Evolutionary conservation across 2,113 vertebrate species (phyloP), one percentile per base, ranked within the genome.

Genomic region (Brevimyrus niger): DNA sequence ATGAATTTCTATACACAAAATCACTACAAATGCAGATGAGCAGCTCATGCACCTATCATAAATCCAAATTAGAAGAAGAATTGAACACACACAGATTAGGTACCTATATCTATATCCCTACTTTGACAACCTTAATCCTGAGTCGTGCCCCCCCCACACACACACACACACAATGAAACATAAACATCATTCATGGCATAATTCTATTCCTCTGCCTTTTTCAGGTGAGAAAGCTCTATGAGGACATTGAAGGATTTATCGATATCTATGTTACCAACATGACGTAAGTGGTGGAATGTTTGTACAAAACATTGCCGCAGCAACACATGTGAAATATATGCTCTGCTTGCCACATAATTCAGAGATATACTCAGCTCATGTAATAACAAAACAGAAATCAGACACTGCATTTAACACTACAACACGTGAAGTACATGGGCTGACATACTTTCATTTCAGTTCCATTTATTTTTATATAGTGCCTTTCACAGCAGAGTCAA

Each of bases 241-340:
- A 85, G 48, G 82, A 86, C 80, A 85, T 9, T 58, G 53, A 47
- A 19, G 88, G 88, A 46, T 89, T 89, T 85, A 46, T 58, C 46
- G 88, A 86, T 31, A 53, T 85, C 80, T 86, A 86, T 42, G 88
- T 86, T 38, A 89, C 42, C 27, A 89, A 86, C 4, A 89, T 89
- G 82, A 89, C 38, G 80, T 89, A 44, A 89, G 88, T 61, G 55
- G 21, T 42, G 13, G n/a, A 31, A 58, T 35, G 42, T 8, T 19
- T 76, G 73, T 42, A 42, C 73, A 76, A 76, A 35, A 3, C 69
- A 38, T 76, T 76, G 15, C 31, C 2, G 11, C 69, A 80, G 73
- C 35, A 19, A 80, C 35, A 80, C 73, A 4, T 73, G 31, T 80
- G 4, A 38, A 42, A 80, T 80, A 38, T 17, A 80, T 80, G 35